Conservation (phyloP, 2,888 invertebrate genomes). For the Andrena trimmerana region DNA sequence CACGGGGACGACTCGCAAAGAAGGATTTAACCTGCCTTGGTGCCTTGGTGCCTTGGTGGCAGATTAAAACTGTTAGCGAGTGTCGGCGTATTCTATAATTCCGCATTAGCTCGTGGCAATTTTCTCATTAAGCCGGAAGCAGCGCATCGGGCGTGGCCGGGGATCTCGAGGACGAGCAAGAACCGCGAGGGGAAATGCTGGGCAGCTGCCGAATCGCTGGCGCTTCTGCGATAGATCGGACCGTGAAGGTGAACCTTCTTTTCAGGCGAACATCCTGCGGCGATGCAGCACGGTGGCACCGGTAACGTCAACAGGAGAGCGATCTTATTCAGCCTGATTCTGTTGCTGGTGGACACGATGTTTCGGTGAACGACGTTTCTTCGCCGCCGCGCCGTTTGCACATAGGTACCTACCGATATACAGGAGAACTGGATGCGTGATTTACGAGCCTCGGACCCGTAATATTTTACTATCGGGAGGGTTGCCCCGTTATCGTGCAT, state of each 20-base stretch:
- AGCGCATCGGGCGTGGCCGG: too few relatives aligned
- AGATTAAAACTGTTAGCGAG: too few relatives aligned
- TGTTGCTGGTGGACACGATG: conserved; percentile 66
- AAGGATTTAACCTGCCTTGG: too few relatives aligned
- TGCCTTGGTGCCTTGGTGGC: too few relatives aligned
- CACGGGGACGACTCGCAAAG: too few relatives aligned
- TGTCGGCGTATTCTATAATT: too few relatives aligned
- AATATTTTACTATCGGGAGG: conserved; percentile 23
- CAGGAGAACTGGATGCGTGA: conserved; percentile 9
- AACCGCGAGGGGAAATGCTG: too few relatives aligned
- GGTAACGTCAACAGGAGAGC: conserved; percentile 73
- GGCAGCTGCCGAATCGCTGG: too few relatives aligned
- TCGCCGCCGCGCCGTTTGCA: not conserved
- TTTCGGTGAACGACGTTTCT: conserved; percentile 62
- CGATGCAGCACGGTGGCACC: conserved; percentile 81
- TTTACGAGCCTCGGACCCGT: conserved; percentile 21
- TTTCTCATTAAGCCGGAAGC: too few relatives aligned
- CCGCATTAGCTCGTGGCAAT: too few relatives aligned
- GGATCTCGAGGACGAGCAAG: too few relatives aligned
- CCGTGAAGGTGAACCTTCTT: conserved; percentile 28
- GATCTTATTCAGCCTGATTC: conserved; percentile 71
- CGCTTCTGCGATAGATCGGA: not conserved
- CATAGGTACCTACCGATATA: too few relatives aligned
- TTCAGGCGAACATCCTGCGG: conserved; percentile 81
- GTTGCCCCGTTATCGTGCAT: conserved; percentile 1